Evolutionary conservation across 1,140 invertebrate species (phyloP), one percentile per base, ranked within the genome.

Genomic region (Zaprionus ornatus): DNA sequence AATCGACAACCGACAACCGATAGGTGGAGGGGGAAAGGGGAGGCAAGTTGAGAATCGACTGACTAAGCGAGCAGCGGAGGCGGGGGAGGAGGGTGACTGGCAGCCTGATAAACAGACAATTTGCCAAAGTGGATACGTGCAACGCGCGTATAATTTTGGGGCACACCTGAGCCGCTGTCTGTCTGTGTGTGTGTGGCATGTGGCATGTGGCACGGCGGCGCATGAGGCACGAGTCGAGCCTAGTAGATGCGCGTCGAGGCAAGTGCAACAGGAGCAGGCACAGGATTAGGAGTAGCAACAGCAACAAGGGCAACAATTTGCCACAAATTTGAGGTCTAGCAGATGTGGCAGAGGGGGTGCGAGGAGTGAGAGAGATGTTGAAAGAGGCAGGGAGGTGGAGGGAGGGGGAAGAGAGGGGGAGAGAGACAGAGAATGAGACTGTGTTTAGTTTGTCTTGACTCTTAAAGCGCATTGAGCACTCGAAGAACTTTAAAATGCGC

Each of bases 41-140:
- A 35, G 21, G 19, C 40, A n/a, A 40, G 37, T 12, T 42, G 45
- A 21, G 40, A 17, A 50, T n/a, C 35, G 80, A 63, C 71, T 70
- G 80, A 79, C 74, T 82, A 65, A 63, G 80, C 67, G 74, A 62
- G 75, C 71, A 10, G 37, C 2, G 4, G 15, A 40, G 10, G 13
- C 0, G 35, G 37, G n/a, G 37, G 2, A 4, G 37, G 37, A 5
- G 12, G 15, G n/a, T 45, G 40, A 45, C 40, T 84, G 81, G 66
- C 48, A 81, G 84, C 84, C 84, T 88, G 84, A 90, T 88, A 88
- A 88, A 88, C 84, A 88, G 84, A 88, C 84, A 88, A 88, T 88
- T 88, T 88, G 84, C 70, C 84, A 88, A 88, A 88, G 84, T 88
- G 84, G 84, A 84, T 84, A 88, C 84, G 84, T 88, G 84, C 84